Conservation (phyloP, 2,113 vertebrate species). For the Xiphophorus maculatus region DNA sequence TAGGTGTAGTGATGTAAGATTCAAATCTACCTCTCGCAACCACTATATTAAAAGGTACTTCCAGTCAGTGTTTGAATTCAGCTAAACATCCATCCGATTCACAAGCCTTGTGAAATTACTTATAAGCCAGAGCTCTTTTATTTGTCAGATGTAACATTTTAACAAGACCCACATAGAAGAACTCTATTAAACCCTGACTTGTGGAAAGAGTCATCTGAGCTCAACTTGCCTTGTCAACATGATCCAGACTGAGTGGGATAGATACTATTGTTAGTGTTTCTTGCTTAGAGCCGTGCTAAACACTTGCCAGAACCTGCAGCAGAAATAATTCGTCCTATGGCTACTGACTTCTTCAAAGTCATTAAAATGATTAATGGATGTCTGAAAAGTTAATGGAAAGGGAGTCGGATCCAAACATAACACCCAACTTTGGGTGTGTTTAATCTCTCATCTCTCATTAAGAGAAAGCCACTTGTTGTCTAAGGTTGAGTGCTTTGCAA, state of each 20-base stretch:
- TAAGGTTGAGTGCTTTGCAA: neutral
- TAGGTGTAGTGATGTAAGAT: neutral
- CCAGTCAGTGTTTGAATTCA: conserved; percentile 38
- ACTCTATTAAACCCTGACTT: conserved; percentile 26
- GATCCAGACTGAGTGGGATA: conserved; percentile 35
- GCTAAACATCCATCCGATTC: conserved; percentile 31
- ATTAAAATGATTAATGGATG: conserved; percentile 61
- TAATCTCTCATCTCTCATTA: conserved; percentile 39
- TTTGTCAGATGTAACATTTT: conserved; percentile 11
- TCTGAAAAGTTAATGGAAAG: conserved; percentile 51
- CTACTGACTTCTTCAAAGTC: conserved; percentile 34
- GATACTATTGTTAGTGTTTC: conserved; percentile 48
- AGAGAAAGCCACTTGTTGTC: neutral
- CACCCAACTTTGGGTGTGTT: conserved; percentile 15
- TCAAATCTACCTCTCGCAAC: conserved; percentile 24
- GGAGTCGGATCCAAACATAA: conserved; percentile 26
- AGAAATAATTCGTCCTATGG: conserved; percentile 42
- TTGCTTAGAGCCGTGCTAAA: conserved; percentile 34
- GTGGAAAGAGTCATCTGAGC: conserved; percentile 30
- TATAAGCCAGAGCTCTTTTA: neutral
- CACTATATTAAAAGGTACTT: conserved; percentile 35
- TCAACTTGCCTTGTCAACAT: conserved; percentile 45
- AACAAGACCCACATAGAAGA: conserved; percentile 27
- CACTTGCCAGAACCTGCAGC: conserved; percentile 40
- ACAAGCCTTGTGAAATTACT: conserved; percentile 29